Percentiles rank a stretch among this genome's conserved stretches.
Evolutionary conservation across 1,140 invertebrate species (phyloP).

Genomic region (Muscidifurax raptorellus): DNA sequence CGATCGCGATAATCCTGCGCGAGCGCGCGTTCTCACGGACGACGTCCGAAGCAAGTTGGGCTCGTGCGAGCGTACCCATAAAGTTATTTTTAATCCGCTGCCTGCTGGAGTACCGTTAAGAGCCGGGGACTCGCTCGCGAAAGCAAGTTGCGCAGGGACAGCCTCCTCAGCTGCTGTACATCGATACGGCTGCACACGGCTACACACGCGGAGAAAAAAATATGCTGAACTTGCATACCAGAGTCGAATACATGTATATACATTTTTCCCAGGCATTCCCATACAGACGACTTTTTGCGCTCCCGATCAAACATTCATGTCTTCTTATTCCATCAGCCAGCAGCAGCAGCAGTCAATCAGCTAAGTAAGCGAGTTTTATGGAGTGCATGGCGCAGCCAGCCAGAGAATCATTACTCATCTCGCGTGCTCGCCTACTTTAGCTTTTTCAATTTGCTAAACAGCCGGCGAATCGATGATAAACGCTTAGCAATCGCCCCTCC

Average conservation of each 20-base stretch:
- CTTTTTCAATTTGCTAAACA: background rate
- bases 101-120: constrained; percentile 59
- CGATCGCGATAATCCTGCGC: constrained; percentile 66
- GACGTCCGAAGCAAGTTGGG: constrained; percentile 61
- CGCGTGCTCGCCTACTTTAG: background rate
- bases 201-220: too few relatives aligned
- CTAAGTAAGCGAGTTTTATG: background rate
- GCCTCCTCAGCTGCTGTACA: too few relatives aligned
- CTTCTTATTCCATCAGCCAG: constrained; percentile 21
- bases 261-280: too few relatives aligned
- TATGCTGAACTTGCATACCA: too few relatives aligned
- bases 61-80: constrained; percentile 57
- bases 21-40: constrained; percentile 62
- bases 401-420: background rate
- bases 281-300: constrained; percentile 16
- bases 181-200: too few relatives aligned
- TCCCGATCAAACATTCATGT: constrained; percentile 5
- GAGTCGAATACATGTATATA: too few relatives aligned
- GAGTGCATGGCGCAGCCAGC: background rate
- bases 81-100: constrained; percentile 64
- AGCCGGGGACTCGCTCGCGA: constrained; percentile 49
- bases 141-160: too few relatives aligned
- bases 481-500: background rate
- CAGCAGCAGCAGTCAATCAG: constrained; percentile 6
- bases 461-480: background rate